Base-by-base conservation (phyloP, 2,113 vertebrate genomes). In the Ramphastos sulfuratus region DNA sequence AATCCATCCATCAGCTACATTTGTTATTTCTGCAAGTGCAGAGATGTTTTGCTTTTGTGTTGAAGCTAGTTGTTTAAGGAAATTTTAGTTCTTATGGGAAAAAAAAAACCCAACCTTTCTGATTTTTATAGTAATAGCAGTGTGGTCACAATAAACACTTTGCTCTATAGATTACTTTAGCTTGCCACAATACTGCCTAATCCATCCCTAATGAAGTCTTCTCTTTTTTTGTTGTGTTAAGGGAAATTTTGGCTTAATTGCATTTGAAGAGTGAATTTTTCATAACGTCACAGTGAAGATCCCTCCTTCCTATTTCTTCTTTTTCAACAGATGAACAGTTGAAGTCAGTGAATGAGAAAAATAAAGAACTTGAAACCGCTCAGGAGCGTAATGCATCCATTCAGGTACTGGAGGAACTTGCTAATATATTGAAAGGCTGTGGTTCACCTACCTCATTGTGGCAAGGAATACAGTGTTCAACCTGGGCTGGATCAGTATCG, bases 281-380 rank as follows among this genome's bases (percentile, higher is more conserved):
- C 50, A 4, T 65, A 44, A 2, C 2, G 0, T 16, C 30, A 1
- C 2, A 9, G 31, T 15, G 31, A 27, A 81, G 65, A 17, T 81
- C 10, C 35, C 37, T 95, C 61, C 74, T 24, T 75, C 4, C 33
- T 72, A 2, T 90, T 72, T 44, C 23, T 67, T 85, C 3, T 90
- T 21, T 7, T n/a, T 74, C 71, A 94, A 31, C 61, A 99, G 99
- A 96, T 46, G 97, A 96, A 25, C 98, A 99, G 35, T 82, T 98
- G 44, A 99, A 98, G 90, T 74, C 54, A 37, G 52, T 98, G 24
- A 98, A 80, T 44, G 98, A 98, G 66, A 99, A 98, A 91, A 98
- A 98, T 80, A 98, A 97, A 88, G 98, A 99, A 82, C 97, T 98
- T 23, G 98, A 99, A 95, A 92, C 93, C 58, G 92, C 96, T 30